Evolutionary conservation across 1,140 invertebrate species (phyloP).

Genomic region (Ctenoplectra terminalis): DNA sequence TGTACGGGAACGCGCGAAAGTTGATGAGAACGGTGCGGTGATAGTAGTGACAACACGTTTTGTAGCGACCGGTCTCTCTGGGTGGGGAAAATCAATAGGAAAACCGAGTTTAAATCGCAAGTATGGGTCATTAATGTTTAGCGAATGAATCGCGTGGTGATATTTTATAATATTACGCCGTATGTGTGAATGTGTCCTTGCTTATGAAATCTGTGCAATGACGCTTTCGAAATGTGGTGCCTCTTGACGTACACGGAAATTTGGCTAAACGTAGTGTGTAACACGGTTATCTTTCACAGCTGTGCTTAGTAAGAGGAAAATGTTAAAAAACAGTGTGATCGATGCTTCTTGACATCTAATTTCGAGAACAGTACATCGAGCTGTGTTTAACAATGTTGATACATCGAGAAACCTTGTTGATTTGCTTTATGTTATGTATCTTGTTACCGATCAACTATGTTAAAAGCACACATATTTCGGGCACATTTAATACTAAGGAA

Average conservation of each 20-base stretch:
- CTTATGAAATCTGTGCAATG: slow-evolving; percentile 10
- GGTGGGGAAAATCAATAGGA: slow-evolving; percentile 77
- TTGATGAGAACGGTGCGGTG: slow-evolving; percentile 21
- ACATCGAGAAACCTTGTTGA: slow-evolving; percentile 6
- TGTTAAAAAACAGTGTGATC: slow-evolving; percentile 22
- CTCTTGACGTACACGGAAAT: slow-evolving; percentile 3
- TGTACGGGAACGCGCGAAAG: slow-evolving; percentile 14
- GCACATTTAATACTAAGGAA: slow-evolving; percentile 87
- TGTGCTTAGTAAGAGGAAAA: slow-evolving; percentile 30
- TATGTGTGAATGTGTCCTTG: background rate
- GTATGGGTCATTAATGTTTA: slow-evolving; percentile 44
- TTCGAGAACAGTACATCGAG: background rate
- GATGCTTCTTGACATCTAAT: slow-evolving; percentile 46
- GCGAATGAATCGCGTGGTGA: slow-evolving; percentile 12
- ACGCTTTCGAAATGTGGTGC: slow-evolving; percentile 8
- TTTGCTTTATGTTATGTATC: slow-evolving; percentile 40
- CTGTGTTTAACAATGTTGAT: slow-evolving; percentile 23
- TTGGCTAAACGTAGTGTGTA: background rate
- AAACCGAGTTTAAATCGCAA: slow-evolving; percentile 66
- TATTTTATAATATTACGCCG: slow-evolving; percentile 19
- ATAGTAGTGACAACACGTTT: slow-evolving; percentile 31
- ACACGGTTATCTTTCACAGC: slow-evolving; percentile 18
- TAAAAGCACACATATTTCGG: slow-evolving; percentile 84
- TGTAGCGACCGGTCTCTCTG: slow-evolving; percentile 35
- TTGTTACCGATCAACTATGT: slow-evolving; percentile 54